Base-by-base conservation (phyloP, 2,888 invertebrate genomes). In the Dromius quadrimaculatus region DNA sequence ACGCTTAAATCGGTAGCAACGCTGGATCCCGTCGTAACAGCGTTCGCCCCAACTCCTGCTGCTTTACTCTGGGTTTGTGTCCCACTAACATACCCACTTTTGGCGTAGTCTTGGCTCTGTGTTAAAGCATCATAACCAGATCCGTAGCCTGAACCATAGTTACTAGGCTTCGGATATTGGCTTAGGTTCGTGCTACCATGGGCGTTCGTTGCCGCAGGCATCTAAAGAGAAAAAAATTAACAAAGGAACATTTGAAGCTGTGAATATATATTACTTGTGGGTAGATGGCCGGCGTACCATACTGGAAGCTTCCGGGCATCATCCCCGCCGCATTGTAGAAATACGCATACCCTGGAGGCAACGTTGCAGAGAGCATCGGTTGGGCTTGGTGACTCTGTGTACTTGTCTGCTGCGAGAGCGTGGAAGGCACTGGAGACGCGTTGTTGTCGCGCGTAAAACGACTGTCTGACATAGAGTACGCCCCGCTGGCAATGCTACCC, bases 371-470 rank as follows among this genome's bases (percentile, higher is more conserved):
- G 77, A 88, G 85, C 79, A 89, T 85, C 2, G 88, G 86, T 74
- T 89, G 89, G 17, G 79, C 81, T 73, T 88, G 88, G 77, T 88
- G 88, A 15, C 84, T 83, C 76, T 88, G 88, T 59, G 81, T 79
- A 74, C 79, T 80, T 22, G 86, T 85, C 84, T 90, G 90, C 80
- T 90, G 90, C 61, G 90, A 89, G 81, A 90, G 85, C 75, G 90
- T 90, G 75, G 91, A 90, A 69, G 91, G 90, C 75, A 92, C 92
- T 50, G 92, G 92, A 74, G 92, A 92, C 76, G 92, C 90, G 81
- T 92, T 92, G 84, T 91, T 92, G 82, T 92, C 92, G 79, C 90
- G 86, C 73, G 90, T 84, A 81, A 89, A 91, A 78, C 90, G 84
- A 72, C 87, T 89, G 81, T 91, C 90, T 77, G 88, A 88, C 84